phyloP scores from a whole-genome alignment of 23 tunicate species.

The Clavelina lepadiformis region DNA sequence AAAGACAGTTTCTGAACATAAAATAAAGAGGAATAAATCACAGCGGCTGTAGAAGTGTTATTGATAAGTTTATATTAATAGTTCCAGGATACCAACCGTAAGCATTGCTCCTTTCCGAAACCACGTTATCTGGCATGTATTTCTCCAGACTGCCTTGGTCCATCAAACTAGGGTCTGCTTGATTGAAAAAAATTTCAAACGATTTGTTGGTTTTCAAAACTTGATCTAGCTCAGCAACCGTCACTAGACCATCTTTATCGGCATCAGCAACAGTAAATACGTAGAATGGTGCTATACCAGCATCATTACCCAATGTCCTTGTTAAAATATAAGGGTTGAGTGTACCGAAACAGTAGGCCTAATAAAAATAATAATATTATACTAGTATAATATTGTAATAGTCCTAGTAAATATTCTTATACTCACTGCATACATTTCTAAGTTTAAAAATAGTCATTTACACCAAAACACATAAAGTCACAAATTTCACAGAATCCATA shows the following conservation, averaged over 20 bases:
- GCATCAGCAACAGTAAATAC: conserved; percentile 27
- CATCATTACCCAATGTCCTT: conserved; percentile 15
- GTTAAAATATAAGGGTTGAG: too few species aligned
- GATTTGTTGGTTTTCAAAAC: too few species aligned
- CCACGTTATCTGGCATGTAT: conserved; percentile 24
- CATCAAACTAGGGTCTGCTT: not conserved
- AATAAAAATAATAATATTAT: too few species aligned
- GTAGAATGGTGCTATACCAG: conserved; percentile 25
- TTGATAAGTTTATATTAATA: too few species aligned
- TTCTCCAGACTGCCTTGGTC: conserved; percentile 2
- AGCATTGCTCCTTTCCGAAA: too few species aligned
- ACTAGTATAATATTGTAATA: too few species aligned
- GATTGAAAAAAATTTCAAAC: too few species aligned
- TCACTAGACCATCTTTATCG: conserved; percentile 25
- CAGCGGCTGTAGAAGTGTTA: too few species aligned
- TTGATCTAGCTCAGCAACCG: conserved; percentile 3
- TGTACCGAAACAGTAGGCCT: too few species aligned
- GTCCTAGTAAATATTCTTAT: too few species aligned
- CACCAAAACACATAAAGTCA: not conserved
- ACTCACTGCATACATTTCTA: too few species aligned
- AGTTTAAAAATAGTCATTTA: not conserved
- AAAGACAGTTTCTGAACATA: conserved; percentile 1
- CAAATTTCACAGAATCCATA: conserved; percentile 1
- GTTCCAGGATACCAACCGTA: too few species aligned
- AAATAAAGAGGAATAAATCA: not conserved